phyloP scores from a whole-genome alignment of 2,113 vertebrate genomes.

The Notothenia rossii region DNA sequence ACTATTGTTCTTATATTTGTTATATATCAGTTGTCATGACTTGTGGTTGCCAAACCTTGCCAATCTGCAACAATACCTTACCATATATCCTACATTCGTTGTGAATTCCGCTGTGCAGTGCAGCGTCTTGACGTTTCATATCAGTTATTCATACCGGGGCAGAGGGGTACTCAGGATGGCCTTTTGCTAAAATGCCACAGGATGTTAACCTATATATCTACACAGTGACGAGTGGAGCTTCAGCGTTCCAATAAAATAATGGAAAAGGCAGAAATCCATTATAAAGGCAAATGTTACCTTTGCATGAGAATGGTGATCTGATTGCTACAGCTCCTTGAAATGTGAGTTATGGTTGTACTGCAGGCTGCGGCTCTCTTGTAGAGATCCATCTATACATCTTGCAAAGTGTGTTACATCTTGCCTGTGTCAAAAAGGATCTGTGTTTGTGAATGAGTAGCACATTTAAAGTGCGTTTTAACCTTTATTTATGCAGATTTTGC shows the following conservation, averaged over 20 bases:
- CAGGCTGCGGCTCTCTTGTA: constrained; percentile 55
- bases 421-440: constrained; percentile 35
- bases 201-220: constrained; percentile 84
- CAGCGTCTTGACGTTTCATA: constrained; percentile 68
- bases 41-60: not conserved
- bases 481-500: constrained; percentile 24
- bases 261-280: constrained; percentile 78
- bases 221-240: constrained; percentile 75
- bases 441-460: constrained; percentile 23
- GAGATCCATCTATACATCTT: constrained; percentile 55
- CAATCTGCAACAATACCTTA: not conserved
- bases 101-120: constrained; percentile 15
- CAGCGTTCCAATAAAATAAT: constrained; percentile 75
- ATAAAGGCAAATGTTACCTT: constrained; percentile 87
- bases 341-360: constrained; percentile 65
- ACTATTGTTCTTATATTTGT: not conserved
- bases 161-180: constrained; percentile 75
- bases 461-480: constrained; percentile 23
- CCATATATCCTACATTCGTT: not conserved
- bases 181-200: constrained; percentile 87
- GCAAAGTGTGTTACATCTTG: constrained; percentile 46
- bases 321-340: constrained; percentile 43
- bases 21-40: not conserved
- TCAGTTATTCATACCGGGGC: constrained; percentile 78
- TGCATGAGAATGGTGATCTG: constrained; percentile 80